Evolutionary conservation across 2,888 invertebrate species (phyloP).

Genomic region (Unio pictorum): DNA sequence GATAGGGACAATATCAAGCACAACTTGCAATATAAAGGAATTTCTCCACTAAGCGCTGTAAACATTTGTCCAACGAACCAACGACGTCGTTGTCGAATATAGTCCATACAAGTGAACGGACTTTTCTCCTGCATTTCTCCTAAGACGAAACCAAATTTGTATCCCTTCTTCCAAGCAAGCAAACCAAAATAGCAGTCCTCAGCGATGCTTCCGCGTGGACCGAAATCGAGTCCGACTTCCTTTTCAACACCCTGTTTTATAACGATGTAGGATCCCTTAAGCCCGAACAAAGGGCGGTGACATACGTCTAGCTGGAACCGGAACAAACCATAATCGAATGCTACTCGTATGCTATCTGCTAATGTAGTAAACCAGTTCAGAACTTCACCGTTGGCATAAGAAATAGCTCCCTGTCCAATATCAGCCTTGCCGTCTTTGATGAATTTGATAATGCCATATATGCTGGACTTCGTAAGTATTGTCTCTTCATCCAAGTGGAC

Average conservation of each 20-base stretch:
- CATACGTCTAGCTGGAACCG: conserved; percentile 23
- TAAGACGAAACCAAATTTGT: conserved; percentile 25
- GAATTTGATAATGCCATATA: conserved; percentile 48
- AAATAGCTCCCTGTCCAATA: conserved; percentile 50
- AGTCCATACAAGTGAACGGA: conserved; percentile 30
- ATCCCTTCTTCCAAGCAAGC: conserved; percentile 26
- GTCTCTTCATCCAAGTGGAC: conserved; percentile 58
- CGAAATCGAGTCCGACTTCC: conserved; percentile 26
- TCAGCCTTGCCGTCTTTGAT: conserved; percentile 36
- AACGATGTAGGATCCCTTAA: conserved; percentile 34
- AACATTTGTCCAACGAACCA: conserved; percentile 30
- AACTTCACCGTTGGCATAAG: conserved; percentile 19
- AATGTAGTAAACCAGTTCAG: conserved; percentile 31
- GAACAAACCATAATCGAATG: conserved; percentile 25
- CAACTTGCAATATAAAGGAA: conserved; percentile 17
- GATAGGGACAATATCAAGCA: conserved; percentile 17
- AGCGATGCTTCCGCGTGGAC: conserved; percentile 33
- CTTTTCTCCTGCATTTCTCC: conserved; percentile 36
- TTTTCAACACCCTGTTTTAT: conserved; percentile 21
- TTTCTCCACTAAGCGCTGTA: conserved; percentile 13
- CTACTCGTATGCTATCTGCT: conserved; percentile 23
- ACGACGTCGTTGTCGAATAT: conserved; percentile 24
- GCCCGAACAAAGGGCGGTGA: conserved; percentile 22
- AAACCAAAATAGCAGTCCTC: conserved; percentile 33
- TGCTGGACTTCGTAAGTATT: conserved; percentile 38